phyloP scores from a whole-genome alignment of 2,113 vertebrate genomes.

The Notarius quadriscutis region DNA sequence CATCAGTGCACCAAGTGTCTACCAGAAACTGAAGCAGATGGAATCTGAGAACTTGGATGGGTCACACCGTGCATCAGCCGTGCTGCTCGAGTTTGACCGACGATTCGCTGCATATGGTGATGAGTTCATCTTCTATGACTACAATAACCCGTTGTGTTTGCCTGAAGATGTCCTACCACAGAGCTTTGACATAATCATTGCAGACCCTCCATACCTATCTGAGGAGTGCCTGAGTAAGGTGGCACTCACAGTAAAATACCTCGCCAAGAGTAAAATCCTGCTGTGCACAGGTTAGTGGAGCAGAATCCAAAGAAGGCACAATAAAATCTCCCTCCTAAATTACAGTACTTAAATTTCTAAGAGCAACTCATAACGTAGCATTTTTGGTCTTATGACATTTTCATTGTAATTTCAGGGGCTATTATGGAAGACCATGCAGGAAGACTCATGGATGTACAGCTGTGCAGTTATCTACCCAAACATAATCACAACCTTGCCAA shows the following conservation, averaged over 20 bases:
- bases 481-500: slow-evolving; percentile 89
- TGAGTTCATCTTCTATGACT: slow-evolving; percentile 93
- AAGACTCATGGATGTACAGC: slow-evolving; percentile 79
- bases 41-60: slow-evolving; percentile 50
- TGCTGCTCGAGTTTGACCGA: slow-evolving; percentile 86
- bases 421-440: slow-evolving; percentile 84
- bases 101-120: slow-evolving; percentile 87
- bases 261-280: slow-evolving; percentile 87
- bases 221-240: slow-evolving; percentile 90
- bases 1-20: slow-evolving; percentile 87
- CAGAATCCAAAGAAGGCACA: background rate
- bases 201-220: slow-evolving; percentile 92
- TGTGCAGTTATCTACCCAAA: slow-evolving; percentile 84
- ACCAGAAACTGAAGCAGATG: slow-evolving; percentile 87
- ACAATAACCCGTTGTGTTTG: slow-evolving; percentile 83
- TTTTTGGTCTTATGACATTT: background rate
- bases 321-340: background rate
- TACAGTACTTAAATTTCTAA: background rate
- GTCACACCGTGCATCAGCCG: slow-evolving; percentile 57
- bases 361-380: too few relatives aligned
- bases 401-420: slow-evolving; percentile 72
- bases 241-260: slow-evolving; percentile 80
- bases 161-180: slow-evolving; percentile 66
- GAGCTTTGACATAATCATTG: slow-evolving; percentile 89
- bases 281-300: slow-evolving; percentile 86